Percentiles rank a stretch among this genome's conserved stretches.
phyloP scores from a whole-genome alignment of 2,113 vertebrate genomes.

The Stomatorhinus ivindoensis region DNA sequence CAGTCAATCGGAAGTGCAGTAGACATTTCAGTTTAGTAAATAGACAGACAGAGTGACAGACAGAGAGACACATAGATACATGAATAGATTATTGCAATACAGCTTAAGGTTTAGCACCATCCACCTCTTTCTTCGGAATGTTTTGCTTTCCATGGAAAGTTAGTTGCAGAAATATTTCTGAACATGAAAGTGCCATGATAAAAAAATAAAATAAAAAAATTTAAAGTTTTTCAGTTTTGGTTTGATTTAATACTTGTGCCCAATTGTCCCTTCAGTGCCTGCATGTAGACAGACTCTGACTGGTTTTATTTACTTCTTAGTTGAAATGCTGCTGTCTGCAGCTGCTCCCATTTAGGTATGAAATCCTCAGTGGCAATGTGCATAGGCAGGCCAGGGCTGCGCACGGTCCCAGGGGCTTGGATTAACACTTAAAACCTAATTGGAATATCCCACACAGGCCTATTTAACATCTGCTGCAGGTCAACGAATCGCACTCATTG shows the following conservation, averaged over 20 bases:
- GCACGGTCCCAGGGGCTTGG: background rate
- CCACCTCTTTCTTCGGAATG: background rate
- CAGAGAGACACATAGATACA: background rate
- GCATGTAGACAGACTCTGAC: background rate
- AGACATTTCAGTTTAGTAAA: background rate
- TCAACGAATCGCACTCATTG: background rate
- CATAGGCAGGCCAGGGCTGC: background rate
- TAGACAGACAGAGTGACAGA: background rate
- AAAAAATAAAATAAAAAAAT: background rate
- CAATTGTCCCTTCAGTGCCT: background rate
- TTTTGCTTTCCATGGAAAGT: background rate
- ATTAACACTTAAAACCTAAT: background rate
- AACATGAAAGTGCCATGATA: background rate
- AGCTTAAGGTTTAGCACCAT: background rate
- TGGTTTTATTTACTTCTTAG: background rate
- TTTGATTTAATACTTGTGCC: background rate
- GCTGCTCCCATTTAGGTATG: constrained; percentile 5
- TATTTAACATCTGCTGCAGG: constrained; percentile 11
- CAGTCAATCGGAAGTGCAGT: background rate
- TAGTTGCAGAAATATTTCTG: background rate
- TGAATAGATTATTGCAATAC: background rate
- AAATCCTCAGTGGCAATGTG: background rate
- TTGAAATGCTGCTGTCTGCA: background rate
- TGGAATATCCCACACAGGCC: background rate
- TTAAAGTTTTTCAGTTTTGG: background rate